Evolutionary conservation across 2,888 invertebrate genomes (phyloP), one percentile per base, ranked within the genome.

Genomic region (Agriotes lineatus): DNA sequence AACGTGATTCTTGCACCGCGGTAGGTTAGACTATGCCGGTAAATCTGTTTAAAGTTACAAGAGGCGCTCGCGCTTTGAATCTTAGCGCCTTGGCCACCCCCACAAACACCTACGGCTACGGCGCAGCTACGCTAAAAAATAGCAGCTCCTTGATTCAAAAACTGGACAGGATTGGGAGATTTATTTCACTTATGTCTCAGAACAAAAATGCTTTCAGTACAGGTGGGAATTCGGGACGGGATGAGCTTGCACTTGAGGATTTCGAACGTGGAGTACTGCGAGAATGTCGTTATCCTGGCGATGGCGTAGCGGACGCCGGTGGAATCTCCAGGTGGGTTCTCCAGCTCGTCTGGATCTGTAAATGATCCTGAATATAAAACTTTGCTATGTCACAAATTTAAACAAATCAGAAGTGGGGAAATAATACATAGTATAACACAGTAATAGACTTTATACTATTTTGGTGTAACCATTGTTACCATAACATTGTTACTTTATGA

Each of bases 261-360:
- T 66, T 74, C 74, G 25, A 67, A 74, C 19, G 69, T 69, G 16
- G 74, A 69, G 20, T 70, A 74, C 12, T 73, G 61, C 2, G 67
- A 60, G 45, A 72, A 74, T 14, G 52, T 69, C 4, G 69, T 69
- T 56, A 74, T 72, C 56, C 64, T 61, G 25, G 64, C 60, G 16
- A 69, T 52, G 7, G 73, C 74, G 50, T 72, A 74, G 30, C 73
- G 68, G 10, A 52, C 16, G 18, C 33, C 52, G 3, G 3, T n/a
- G n/a, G n/a, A n/a, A n/a, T n/a, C n/a, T n/a, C n/a, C n/a, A n/a
- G n/a, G n/a, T n/a, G n/a, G n/a, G n/a, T n/a, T n/a, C n/a, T n/a
- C n/a, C n/a, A n/a, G n/a, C n/a, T n/a, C n/a, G n/a, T n/a, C n/a
- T n/a, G n/a, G n/a, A n/a, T n/a, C n/a, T n/a, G n/a, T n/a, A n/a